Conservation (phyloP, 1,140 invertebrate species). For the Atopsyche davidsoni region DNA sequence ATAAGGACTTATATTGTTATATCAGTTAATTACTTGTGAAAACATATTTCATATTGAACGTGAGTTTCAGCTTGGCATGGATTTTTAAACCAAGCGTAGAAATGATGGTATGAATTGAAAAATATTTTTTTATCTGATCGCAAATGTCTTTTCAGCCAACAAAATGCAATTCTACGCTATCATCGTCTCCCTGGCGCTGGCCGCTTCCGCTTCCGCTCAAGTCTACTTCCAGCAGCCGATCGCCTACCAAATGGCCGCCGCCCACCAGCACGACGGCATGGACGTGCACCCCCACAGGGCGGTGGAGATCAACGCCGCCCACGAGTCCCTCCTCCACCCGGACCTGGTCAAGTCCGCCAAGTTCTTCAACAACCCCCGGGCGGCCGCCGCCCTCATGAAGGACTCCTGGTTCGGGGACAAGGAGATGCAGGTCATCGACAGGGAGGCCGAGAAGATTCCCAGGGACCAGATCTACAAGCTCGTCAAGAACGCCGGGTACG, state of each 20-base stretch:
- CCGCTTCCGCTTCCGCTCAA: conserved; percentile 11
- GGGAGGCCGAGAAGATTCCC: conserved; percentile 73
- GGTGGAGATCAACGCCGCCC: conserved; percentile 42
- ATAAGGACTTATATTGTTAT: too few relatives aligned
- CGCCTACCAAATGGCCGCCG: conserved; percentile 18
- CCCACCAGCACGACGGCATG: conserved; percentile 19
- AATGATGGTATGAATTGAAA: too few relatives aligned
- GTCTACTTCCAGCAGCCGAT: conserved; percentile 23
- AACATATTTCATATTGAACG: too few relatives aligned
- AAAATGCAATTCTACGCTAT: conserved; percentile 21
- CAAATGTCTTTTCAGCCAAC: conserved; percentile 19
- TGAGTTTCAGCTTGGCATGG: too few relatives aligned
- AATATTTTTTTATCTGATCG: too few relatives aligned
- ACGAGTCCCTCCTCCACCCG: conserved; percentile 40
- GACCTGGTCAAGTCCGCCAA: conserved; percentile 58
- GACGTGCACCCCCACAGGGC: conserved; percentile 38
- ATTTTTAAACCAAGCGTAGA: too few relatives aligned
- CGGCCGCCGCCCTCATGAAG: conserved; percentile 63
- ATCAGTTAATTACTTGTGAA: too few relatives aligned
- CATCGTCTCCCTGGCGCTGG: conserved; percentile 8
- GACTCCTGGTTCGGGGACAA: conserved; percentile 69
- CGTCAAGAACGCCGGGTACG: conserved; percentile 63
- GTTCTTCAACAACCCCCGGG: conserved; percentile 69
- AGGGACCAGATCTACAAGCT: conserved; percentile 66
- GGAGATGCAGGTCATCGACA: conserved; percentile 65